These are phyloP conservation scores for Celastrina argiolus DNA, from an alignment of 2,888 invertebrate species.

Conservation along the genomic window DNA sequence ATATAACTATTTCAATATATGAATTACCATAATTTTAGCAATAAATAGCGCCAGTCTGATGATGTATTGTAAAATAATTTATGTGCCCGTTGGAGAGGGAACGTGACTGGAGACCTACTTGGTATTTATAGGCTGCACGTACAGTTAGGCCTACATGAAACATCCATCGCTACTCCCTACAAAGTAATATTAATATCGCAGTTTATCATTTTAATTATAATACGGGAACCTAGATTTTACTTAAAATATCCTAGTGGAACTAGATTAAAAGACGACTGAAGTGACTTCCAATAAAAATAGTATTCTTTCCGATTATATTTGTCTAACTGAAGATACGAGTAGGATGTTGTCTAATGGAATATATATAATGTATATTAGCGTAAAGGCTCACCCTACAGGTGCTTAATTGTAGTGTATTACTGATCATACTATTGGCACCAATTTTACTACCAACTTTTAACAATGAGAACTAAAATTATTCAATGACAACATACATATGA, in stretches of 20 bases:
- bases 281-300: too few relatives aligned
- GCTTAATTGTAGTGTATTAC: too few relatives aligned
- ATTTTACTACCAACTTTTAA: too few relatives aligned
- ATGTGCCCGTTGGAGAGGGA: slow-evolving; percentile 15
- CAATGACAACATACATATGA: too few relatives aligned
- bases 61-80: slow-evolving; percentile 24
- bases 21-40: slow-evolving; percentile 25
- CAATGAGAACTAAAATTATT: too few relatives aligned
- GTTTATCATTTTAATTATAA: slow-evolving; percentile 17
- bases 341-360: too few relatives aligned
- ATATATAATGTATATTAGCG: too few relatives aligned
- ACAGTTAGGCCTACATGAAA: slow-evolving; percentile 21
- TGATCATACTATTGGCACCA: too few relatives aligned
- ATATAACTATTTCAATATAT: slow-evolving; percentile 24
- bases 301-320: too few relatives aligned
- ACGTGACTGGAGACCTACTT: slow-evolving; percentile 2
- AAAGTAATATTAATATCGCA: slow-evolving; percentile 18
- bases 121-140: slow-evolving; percentile 21
- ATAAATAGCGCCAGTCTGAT: slow-evolving; percentile 23
- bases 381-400: too few relatives aligned
- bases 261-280: not conserved
- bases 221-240: not conserved
- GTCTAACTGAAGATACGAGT: too few relatives aligned
- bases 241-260: not conserved
- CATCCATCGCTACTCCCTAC: slow-evolving; percentile 19